Evolutionary conservation across 2,888 invertebrate species (phyloP).

Genomic region (Anthrax anthrax): DNA sequence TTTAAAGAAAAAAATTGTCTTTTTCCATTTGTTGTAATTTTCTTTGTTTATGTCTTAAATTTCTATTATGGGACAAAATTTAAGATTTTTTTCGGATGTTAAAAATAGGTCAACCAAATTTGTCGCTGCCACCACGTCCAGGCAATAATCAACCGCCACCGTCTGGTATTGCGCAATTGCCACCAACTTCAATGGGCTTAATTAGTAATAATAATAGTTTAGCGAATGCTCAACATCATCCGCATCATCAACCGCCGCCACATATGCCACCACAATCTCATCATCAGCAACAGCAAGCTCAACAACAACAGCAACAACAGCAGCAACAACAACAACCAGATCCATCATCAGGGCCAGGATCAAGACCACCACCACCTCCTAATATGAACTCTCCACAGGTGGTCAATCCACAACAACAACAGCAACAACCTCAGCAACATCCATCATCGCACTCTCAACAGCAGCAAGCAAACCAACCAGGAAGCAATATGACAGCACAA

Average conservation of each 20-base stretch:
- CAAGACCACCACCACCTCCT: constrained; percentile 6
- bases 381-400: constrained; percentile 2
- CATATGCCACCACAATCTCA: constrained; percentile 12
- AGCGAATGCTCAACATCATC: constrained; percentile 25
- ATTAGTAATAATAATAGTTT: constrained; percentile 12
- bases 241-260: constrained; percentile 14
- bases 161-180: constrained; percentile 28
- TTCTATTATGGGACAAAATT: too few relatives aligned
- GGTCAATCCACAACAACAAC: constrained; percentile 28
- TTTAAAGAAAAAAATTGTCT: too few relatives aligned
- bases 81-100: background rate
- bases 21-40: background rate
- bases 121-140: constrained; percentile 91
- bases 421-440: constrained; percentile 24
- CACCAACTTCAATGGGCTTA: constrained; percentile 15
- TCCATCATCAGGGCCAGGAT: constrained; percentile 8
- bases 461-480: constrained; percentile 25
- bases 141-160: constrained; percentile 66
- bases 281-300: constrained; percentile 22
- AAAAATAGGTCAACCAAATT: constrained; percentile 66
- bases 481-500: constrained; percentile 29
- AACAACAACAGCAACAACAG: constrained; percentile 30
- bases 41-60: background rate
- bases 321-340: constrained; percentile 14
- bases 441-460: constrained; percentile 7